Conservation (phyloP, 2,113 vertebrate genomes). For the Scophthalmus maximus region DNA sequence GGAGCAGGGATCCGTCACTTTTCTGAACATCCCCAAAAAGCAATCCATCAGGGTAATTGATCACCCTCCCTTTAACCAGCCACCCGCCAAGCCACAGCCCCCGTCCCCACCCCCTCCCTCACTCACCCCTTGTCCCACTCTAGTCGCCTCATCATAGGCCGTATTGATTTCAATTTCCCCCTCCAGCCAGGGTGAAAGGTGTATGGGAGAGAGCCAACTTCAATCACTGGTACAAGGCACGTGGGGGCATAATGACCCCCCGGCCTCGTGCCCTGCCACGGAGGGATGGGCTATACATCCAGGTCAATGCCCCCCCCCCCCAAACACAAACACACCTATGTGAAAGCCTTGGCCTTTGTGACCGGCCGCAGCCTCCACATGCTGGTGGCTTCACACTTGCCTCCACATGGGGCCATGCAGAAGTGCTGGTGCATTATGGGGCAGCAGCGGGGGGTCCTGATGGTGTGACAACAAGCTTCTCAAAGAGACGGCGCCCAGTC, state of each 20-base stretch:
- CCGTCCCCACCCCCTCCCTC: not conserved
- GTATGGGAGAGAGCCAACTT: conserved; percentile 57
- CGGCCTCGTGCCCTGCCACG: conserved; percentile 34
- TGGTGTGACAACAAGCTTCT: conserved; percentile 48
- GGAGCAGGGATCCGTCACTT: conserved; percentile 51
- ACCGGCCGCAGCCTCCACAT: not conserved
- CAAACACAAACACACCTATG: conserved; percentile 10
- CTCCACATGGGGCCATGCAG: conserved; percentile 20
- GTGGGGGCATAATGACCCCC: conserved; percentile 57
- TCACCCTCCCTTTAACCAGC: conserved; percentile 67
- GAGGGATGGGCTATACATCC: conserved; percentile 49
- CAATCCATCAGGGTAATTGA: conserved; percentile 79
- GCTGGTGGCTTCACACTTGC: conserved; percentile 31
- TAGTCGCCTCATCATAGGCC: conserved; percentile 70
- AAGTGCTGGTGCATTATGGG: conserved; percentile 59
- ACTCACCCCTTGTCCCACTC: conserved; percentile 42
- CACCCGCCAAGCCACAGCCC: conserved; percentile 58
- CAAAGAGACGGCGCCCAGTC: conserved; percentile 22
- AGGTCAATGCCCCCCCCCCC: conserved; percentile 48
- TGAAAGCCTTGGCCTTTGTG: conserved; percentile 26
- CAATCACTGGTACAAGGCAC: conserved; percentile 42
- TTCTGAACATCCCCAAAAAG: conserved; percentile 63
- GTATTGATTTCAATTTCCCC: conserved; percentile 79
- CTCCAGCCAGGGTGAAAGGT: conserved; percentile 64
- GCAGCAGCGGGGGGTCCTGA: conserved; percentile 49